Evolutionary conservation across 1,140 invertebrate genomes (phyloP).

Genomic region (Microplitis mediator): DNA sequence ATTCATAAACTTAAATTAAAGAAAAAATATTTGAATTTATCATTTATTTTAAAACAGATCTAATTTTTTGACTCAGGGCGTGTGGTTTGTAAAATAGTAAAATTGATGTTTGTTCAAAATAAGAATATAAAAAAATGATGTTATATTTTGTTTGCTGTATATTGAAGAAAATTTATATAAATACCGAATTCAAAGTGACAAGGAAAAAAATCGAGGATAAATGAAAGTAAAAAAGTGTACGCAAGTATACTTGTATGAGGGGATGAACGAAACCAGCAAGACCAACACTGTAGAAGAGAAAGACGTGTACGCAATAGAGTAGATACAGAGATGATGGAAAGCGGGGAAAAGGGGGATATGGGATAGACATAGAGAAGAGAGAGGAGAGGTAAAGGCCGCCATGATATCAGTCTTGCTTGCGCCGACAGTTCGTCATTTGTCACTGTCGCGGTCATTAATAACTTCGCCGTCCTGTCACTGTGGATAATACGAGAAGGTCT

Average conservation of each 20-base stretch:
- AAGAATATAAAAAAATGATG: background rate
- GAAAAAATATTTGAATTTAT: too few species aligned
- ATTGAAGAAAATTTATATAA: conserved; percentile 17
- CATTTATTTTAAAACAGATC: too few species aligned
- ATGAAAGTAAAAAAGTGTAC: conserved; percentile 26
- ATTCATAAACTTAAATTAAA: too few species aligned
- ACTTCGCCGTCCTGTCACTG: conserved; percentile 62
- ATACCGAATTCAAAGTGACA: conserved; percentile 26
- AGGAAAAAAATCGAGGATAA: conserved; percentile 28
- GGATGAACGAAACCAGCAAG: conserved; percentile 33
- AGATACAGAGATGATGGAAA: conserved; percentile 32
- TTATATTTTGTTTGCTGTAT: conserved; percentile 20
- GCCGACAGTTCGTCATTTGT: conserved; percentile 65
- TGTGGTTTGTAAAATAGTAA: too few species aligned
- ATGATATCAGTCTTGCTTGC: conserved; percentile 65
- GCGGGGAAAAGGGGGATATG: conserved; percentile 30
- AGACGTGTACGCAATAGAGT: conserved; percentile 26
- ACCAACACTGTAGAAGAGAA: conserved; percentile 24
- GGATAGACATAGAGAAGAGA: conserved; percentile 42
- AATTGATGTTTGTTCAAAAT: background rate
- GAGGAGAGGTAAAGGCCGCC: conserved; percentile 57
- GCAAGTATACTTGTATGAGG: conserved; percentile 30
- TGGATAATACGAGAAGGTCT: conserved; percentile 63
- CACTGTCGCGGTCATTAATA: conserved; percentile 64
- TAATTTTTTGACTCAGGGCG: too few species aligned